These are phyloP conservation scores for Leucania comma DNA, from an alignment of 2,888 invertebrate genomes.

Conservation along the genomic window DNA sequence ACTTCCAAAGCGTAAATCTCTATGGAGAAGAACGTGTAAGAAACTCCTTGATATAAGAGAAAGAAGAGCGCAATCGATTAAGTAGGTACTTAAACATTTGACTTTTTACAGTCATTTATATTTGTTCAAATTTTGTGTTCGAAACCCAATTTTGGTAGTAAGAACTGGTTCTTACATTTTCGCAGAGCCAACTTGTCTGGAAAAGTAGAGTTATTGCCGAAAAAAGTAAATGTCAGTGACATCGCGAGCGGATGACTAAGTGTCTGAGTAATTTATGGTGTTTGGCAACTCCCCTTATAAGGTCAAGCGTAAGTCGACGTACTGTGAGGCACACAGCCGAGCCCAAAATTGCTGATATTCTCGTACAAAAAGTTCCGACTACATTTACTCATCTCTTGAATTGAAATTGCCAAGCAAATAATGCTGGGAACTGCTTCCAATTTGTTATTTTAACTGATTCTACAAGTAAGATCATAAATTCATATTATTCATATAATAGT, in stretches of 20 bases:
- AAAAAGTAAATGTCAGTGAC: constrained; percentile 54
- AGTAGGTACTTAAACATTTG: too few species aligned
- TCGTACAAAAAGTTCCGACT: constrained; percentile 1
- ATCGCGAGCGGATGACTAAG: constrained; percentile 52
- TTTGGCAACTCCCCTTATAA: constrained; percentile 49
- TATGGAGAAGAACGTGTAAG: too few species aligned
- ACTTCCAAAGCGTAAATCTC: too few species aligned
- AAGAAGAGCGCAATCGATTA: too few species aligned
- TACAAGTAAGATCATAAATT: too few species aligned
- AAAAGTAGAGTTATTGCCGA: constrained; percentile 43
- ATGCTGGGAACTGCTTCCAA: not conserved
- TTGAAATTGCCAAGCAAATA: not conserved
- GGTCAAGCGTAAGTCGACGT: constrained; percentile 57
- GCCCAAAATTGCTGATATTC: constrained; percentile 17
- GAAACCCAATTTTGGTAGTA: too few species aligned
- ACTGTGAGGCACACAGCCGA: constrained; percentile 36
- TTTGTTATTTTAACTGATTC: too few species aligned
- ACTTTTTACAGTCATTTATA: too few species aligned
- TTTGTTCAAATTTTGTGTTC: too few species aligned
- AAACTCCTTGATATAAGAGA: too few species aligned
- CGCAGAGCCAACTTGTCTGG: constrained; percentile 1
- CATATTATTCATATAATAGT: too few species aligned
- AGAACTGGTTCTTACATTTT: constrained; percentile 1
- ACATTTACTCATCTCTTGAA: constrained; percentile 13
- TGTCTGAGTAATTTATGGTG: constrained; percentile 53